Evolutionary conservation across 2,113 vertebrate genomes (phyloP), one percentile per base, ranked within the genome.

Genomic region (Pao palembangensis): DNA sequence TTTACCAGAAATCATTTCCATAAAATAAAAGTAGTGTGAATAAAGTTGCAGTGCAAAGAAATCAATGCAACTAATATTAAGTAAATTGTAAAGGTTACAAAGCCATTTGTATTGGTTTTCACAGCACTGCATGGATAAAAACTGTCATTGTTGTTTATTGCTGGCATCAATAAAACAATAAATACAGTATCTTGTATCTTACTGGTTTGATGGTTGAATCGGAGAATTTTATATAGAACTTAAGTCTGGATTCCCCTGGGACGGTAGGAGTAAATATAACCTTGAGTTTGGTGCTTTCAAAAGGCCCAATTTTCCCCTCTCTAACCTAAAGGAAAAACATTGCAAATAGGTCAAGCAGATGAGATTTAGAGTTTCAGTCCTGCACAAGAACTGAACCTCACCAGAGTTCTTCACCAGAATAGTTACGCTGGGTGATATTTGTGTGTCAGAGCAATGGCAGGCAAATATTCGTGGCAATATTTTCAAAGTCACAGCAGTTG

Each of bases 191-290:
- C 16, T 10, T 58, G 34, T n/a, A 52, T 83, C 92, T 92, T 87
- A 98, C 96, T 3, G 90, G 76, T 50, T 88, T 86, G 81, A 88
- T 92, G 73, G 75, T 82, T 0, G 67, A 61, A 60, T 93, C 89
- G 51, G 90, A 92, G 85, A 96, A 96, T 1, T 23, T 1, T 18
- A 96, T 89, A 69, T 90, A 76, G 81, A 98, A 93, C 19, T 82
- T 84, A 52, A 89, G 71, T 34, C 48, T 85, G 21, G 75, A 75
- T 0, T 84, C 81, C 66, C 94, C 96, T 3, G 93, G 93, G 62
- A 92, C 6, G 1, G 87, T 71, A 1, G 96, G 95, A 3, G 85
- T 88, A 85, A 98, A 99, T 12, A 92, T 0, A 11, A 98, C 0
- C 1, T 93, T 90, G 56, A 98, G 84, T 59, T 83, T 92, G 82